Conservation (phyloP, 1,140 invertebrate genomes). For the Vanessa atalanta region DNA sequence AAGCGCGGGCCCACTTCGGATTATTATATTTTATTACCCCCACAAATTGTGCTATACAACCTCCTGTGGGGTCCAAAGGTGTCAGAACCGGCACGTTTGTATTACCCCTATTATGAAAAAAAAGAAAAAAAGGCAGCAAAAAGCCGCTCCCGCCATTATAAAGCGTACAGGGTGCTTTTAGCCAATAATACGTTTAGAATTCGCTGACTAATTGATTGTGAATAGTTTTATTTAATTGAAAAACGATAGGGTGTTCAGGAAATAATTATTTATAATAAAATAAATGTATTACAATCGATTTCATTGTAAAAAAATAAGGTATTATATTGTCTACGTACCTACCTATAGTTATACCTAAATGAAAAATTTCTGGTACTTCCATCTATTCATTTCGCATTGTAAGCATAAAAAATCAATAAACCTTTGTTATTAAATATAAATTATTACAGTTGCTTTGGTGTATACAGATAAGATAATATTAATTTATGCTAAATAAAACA, state of each 20-base stretch:
- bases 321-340: no score
- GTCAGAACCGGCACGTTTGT: constrained; percentile 72
- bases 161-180: constrained; percentile 61
- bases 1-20: constrained; percentile 39
- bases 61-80: constrained; percentile 77
- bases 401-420: no score
- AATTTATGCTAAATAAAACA: neutral
- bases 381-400: no score
- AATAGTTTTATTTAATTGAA: constrained; percentile 68
- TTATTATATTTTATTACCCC: constrained; percentile 75
- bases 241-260: constrained; percentile 51
- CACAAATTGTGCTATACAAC: constrained; percentile 67
- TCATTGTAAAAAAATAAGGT: neutral
- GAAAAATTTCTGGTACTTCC: no score
- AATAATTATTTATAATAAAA: constrained; percentile 10
- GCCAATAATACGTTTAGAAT: constrained; percentile 65
- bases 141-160: constrained; percentile 64
- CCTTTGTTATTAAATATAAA: no score
- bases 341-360: no score
- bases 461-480: no score
- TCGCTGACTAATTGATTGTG: constrained; percentile 77
- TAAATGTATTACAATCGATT: neutral
- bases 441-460: no score
- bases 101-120: constrained; percentile 69
- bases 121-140: constrained; percentile 63